Evolutionary conservation across 2,888 invertebrate genomes (phyloP), one percentile per base, ranked within the genome.

Genomic region (Eupeodes luniger): DNA sequence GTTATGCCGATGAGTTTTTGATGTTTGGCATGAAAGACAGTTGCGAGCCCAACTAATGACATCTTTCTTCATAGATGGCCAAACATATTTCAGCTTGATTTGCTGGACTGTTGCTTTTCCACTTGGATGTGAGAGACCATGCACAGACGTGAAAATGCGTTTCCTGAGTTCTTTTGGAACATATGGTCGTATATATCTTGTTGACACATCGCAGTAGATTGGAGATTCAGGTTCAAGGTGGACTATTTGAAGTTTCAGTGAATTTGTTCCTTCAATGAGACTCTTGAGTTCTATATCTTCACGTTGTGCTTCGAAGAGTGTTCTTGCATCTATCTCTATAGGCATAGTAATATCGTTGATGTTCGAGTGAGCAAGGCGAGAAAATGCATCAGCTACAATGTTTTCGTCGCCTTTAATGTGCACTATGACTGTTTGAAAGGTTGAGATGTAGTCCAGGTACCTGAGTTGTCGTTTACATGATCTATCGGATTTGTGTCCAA

Each of bases 401-500:
- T 36, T 36, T 7, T 36, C 36, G 7, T 36, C 7, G 36, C 36
- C 36, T 6, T 36, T 36, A 7, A 36, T 36, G 36, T 36, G 36
- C 5, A 36, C 36, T 36, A 36, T 36, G 36, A 36, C 7, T 5
- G 36, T 61, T 61, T 61, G 61, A 61, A 59, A 59, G 9, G 36
- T 61, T n/a, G 61, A 61, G 36, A 90, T 92, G 36, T 90, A 91
- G 74, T 92, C 91, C 0, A 94, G 87, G 5, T 93, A 91, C 0
- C 92, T 79, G 5, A 90, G 87, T 81, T 93, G 92, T 2, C 92
- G 77, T 2, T 92, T 93, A 2, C 92, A 91, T 19, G 91, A 90
- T n/a, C 91, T 91, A 2, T 91, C 91, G 5, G 89, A 66, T 9
- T 90, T 89, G 84, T 91, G 69, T 12, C 67, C 34, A 76, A 93